These are phyloP conservation scores for Paracanthobrama guichenoti DNA, from an alignment of 2,113 vertebrate genomes.

Conservation along the genomic window DNA sequence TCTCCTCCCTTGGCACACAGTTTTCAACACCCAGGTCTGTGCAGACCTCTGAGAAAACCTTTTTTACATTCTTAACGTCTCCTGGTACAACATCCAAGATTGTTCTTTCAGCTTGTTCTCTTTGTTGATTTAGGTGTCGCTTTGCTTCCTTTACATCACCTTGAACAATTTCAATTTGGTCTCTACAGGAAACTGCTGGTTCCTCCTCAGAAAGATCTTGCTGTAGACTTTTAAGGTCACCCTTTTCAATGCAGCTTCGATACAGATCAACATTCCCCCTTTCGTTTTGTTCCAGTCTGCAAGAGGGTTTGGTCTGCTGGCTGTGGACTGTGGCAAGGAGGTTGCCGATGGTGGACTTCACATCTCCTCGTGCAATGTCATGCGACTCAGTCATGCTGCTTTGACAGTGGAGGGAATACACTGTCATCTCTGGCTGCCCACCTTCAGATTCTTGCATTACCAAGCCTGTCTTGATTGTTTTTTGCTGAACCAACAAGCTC, in stretches of 20 bases:
- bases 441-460: slow-evolving; percentile 83
- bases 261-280: slow-evolving; percentile 88
- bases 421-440: slow-evolving; percentile 75
- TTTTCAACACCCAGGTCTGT: slow-evolving; percentile 58
- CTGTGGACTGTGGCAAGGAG: slow-evolving; percentile 72
- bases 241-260: slow-evolving; percentile 89
- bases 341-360: slow-evolving; percentile 84
- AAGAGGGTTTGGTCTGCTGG: slow-evolving; percentile 61
- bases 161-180: slow-evolving; percentile 65
- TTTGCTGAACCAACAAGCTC: slow-evolving; percentile 81
- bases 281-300: slow-evolving; percentile 68
- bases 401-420: slow-evolving; percentile 82
- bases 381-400: slow-evolving; percentile 72
- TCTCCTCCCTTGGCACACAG: slow-evolving; percentile 68
- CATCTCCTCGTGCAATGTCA: slow-evolving; percentile 77
- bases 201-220: slow-evolving; percentile 74
- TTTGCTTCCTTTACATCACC: slow-evolving; percentile 67
- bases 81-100: slow-evolving; percentile 75
- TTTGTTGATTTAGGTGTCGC: slow-evolving; percentile 68
- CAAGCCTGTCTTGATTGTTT: slow-evolving; percentile 83
- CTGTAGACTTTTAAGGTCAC: slow-evolving; percentile 84
- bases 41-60: slow-evolving; percentile 71
- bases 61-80: slow-evolving; percentile 76
- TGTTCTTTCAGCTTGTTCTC: slow-evolving; percentile 69
- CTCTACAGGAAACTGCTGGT: slow-evolving; percentile 56